phyloP scores from a whole-genome alignment of 2,113 vertebrate species.

The Xiphophorus couchianus region DNA sequence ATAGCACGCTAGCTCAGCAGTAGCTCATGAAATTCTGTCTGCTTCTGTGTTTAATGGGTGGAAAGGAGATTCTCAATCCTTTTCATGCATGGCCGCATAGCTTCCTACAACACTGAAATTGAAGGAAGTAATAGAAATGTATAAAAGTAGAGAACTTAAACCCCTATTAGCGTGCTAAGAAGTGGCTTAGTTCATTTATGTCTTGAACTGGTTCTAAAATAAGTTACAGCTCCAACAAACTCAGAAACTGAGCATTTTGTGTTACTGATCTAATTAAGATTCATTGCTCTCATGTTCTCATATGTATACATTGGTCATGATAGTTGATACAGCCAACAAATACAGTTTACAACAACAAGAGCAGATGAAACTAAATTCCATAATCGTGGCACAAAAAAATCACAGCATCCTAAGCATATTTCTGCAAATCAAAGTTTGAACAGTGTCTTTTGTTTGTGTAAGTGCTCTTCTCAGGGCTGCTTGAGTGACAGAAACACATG shows the following conservation, averaged over 20 bases:
- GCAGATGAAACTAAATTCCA: constrained; percentile 43
- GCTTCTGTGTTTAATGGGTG: no score
- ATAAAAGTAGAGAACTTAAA: no score
- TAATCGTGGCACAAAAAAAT: constrained; percentile 12
- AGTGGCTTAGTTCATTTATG: neutral
- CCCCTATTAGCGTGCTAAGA: no score
- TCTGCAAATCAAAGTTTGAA: constrained; percentile 23
- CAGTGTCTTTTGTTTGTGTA: constrained; percentile 33
- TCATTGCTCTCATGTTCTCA: neutral
- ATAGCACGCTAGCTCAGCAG: no score
- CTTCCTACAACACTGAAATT: no score
- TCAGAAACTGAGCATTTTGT: neutral
- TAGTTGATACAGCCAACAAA: constrained; percentile 24
- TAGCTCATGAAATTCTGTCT: no score
- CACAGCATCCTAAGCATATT: constrained; percentile 39
- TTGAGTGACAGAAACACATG: constrained; percentile 56
- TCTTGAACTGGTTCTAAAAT: neutral
- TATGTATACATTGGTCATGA: constrained; percentile 29
- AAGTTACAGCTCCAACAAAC: neutral
- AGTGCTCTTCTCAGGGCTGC: constrained; percentile 37
- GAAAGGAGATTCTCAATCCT: no score
- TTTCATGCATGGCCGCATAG: no score
- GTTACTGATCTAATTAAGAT: neutral
- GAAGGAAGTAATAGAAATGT: no score
- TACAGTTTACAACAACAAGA: constrained; percentile 30